phyloP scores from a whole-genome alignment of 2,888 invertebrate species.

The Alloplasta piceator region DNA sequence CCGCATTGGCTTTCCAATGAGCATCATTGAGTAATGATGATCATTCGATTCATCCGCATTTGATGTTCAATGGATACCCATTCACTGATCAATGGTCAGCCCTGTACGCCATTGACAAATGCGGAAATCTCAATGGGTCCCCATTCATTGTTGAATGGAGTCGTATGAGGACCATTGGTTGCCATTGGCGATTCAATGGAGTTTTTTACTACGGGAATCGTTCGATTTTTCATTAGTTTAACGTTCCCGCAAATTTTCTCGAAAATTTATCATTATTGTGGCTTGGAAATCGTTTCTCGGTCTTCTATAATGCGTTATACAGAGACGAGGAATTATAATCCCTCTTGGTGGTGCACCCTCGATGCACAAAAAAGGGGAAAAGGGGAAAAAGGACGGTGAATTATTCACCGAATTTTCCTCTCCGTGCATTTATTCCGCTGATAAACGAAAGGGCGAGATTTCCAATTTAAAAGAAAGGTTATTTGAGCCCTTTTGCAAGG shows the following conservation, averaged over 20 bases:
- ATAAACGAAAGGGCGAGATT: neutral
- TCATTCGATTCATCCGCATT: too few relatives aligned
- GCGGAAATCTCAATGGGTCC: too few relatives aligned
- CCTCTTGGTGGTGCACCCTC: neutral
- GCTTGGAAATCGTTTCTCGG: neutral
- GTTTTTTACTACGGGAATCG: too few relatives aligned
- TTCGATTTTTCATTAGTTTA: too few relatives aligned
- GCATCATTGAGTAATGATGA: too few relatives aligned
- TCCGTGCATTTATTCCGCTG: neutral
- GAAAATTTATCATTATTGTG: neutral
- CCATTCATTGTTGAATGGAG: too few relatives aligned
- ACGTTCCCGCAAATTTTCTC: neutral
- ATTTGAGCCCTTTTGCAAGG: neutral
- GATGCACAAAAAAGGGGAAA: neutral
- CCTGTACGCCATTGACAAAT: too few relatives aligned
- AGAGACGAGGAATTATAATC: neutral
- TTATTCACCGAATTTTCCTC: constrained; percentile 1
- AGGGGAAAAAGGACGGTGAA: neutral
- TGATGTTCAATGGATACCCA: too few relatives aligned
- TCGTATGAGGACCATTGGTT: too few relatives aligned
- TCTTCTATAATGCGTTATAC: neutral
- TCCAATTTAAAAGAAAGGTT: neutral
- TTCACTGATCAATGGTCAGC: too few relatives aligned
- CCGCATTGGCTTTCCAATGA: too few relatives aligned
- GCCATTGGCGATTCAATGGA: too few relatives aligned